These are phyloP conservation scores for Martes martes DNA, from an alignment of 2,113 vertebrate species.

Conservation along the genomic window DNA sequence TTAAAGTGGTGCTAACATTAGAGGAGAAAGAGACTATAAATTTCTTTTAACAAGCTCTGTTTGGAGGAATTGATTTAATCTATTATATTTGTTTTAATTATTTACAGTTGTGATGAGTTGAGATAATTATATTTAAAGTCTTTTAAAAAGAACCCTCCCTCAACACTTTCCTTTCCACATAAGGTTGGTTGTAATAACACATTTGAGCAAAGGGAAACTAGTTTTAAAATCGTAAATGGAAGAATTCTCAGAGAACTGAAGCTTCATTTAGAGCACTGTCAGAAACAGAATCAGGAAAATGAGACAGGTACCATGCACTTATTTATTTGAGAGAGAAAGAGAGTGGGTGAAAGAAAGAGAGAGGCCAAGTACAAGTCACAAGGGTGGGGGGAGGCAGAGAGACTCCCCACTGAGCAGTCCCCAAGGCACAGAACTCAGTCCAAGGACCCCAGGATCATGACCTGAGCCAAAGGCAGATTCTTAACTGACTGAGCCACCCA, in stretches of 20 bases:
- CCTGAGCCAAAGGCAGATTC: no score
- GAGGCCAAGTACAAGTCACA: no score
- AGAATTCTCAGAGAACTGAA: constrained; percentile 53
- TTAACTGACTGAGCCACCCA: no score
- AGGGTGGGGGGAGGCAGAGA: no score
- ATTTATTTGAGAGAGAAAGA: no score
- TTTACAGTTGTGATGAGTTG: constrained; percentile 12
- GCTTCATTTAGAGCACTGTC: constrained; percentile 58
- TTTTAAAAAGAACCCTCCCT: neutral
- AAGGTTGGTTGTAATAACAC: constrained; percentile 41
- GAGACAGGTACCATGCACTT: constrained; percentile 30
- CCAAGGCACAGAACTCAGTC: no score
- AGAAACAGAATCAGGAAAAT: constrained; percentile 49
- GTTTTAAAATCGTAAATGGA: constrained; percentile 53
- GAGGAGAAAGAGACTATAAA: neutral
- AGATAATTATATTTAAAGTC: constrained; percentile 31
- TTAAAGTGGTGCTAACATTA: constrained; percentile 39
- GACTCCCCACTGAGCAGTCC: no score
- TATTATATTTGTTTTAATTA: constrained; percentile 13
- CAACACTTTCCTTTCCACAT: neutral
- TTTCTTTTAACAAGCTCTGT: constrained; percentile 26
- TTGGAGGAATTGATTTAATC: constrained; percentile 28
- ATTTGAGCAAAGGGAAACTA: constrained; percentile 36
- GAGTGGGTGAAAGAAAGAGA: no score
- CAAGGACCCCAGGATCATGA: no score